These are phyloP conservation scores for Thalassoma bifasciatum DNA, from an alignment of 2,113 vertebrate genomes.

Conservation along the genomic window DNA sequence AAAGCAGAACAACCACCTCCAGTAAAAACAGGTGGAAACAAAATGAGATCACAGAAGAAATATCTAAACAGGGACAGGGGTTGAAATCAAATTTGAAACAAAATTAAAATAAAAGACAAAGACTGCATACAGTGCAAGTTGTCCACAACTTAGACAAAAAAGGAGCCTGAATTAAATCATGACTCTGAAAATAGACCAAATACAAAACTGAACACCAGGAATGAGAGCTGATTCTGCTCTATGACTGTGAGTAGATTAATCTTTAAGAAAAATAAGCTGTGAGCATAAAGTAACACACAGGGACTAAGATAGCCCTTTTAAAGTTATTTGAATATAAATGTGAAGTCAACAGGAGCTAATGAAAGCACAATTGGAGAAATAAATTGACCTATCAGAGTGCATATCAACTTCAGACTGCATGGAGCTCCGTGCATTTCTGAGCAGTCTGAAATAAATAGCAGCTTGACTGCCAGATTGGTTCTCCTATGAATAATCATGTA, in stretches of 20 bases:
- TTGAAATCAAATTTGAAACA: no score
- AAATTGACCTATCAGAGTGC: constrained; percentile 37
- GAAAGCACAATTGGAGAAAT: constrained; percentile 18
- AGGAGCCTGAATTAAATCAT: no score
- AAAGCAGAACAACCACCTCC: no score
- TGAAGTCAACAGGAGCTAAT: constrained; percentile 14
- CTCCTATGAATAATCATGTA: constrained; percentile 44
- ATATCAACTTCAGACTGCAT: constrained; percentile 43
- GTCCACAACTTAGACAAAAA: no score
- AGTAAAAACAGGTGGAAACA: no score
- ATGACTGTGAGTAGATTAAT: background rate
- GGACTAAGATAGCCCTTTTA: constrained; percentile 14
- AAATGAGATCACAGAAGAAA: no score
- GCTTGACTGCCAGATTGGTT: constrained; percentile 55
- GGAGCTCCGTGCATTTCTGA: constrained; percentile 25
- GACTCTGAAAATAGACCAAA: no score
- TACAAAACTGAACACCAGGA: no score
- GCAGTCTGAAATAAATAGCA: constrained; percentile 37
- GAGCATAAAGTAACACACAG: background rate
- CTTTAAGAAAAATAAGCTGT: background rate
- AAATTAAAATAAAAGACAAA: no score
- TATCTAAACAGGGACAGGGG: no score
- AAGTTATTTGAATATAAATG: constrained; percentile 22
- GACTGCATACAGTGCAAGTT: no score
- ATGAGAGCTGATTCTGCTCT: no score